These are phyloP conservation scores for Neopipo cinnamomea DNA, from an alignment of 2,113 vertebrate genomes.

Conservation along the genomic window DNA sequence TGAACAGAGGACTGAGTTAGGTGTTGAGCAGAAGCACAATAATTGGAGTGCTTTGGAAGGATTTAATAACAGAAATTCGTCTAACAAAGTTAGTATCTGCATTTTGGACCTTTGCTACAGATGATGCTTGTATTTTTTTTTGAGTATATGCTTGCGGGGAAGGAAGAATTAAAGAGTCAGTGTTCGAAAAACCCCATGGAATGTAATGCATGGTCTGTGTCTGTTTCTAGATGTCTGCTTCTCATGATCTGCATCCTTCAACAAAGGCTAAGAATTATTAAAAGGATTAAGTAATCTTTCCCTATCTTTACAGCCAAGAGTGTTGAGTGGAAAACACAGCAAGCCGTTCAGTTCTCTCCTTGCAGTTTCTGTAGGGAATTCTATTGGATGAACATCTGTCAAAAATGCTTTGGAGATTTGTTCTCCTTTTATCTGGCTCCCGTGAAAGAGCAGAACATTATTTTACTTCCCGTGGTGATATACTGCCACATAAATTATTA, in stretches of 20 bases:
- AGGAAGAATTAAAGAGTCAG: not conserved
- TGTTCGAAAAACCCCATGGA: not conserved
- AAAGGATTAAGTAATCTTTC: not conserved
- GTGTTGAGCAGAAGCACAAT: not conserved
- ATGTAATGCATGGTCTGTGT: not conserved
- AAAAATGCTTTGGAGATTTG: not conserved
- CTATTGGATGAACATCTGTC: not conserved
- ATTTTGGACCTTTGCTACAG: not conserved
- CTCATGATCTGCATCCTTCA: not conserved
- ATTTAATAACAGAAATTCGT: not conserved
- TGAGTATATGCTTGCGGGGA: not conserved
- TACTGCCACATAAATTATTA: conserved; percentile 17
- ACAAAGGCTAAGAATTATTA: not conserved
- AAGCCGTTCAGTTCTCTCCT: not conserved
- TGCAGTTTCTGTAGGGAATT: not conserved
- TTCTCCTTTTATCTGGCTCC: not conserved
- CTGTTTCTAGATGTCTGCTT: not conserved
- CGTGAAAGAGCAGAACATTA: not conserved
- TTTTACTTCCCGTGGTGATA: not conserved
- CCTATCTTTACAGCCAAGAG: not conserved
- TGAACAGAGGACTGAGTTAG: not conserved
- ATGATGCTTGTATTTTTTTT: not conserved
- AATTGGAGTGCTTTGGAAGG: not conserved
- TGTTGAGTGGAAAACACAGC: not conserved
- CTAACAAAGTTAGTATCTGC: fast-evolving